Base-by-base conservation (phyloP, 2,797 vertebrate genomes). In the Argentina silus region DNA sequence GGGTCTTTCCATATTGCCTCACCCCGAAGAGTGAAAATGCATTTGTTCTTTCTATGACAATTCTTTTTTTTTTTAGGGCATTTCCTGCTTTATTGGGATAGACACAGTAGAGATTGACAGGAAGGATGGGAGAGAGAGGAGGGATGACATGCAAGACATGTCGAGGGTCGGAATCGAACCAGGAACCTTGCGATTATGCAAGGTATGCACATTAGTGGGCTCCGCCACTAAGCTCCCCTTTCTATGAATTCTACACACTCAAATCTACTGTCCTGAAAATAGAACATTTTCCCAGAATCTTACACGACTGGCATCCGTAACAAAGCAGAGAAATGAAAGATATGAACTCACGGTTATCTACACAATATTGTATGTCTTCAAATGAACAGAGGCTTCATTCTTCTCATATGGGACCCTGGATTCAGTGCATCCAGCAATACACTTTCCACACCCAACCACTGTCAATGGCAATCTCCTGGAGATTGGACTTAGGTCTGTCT, bases 231-330 rank as follows among this genome's bases (percentile, higher is more conserved):
- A n/a, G n/a, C n/a, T n/a, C n/a, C n/a, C n/a, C n/a, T n/a, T n/a
- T n/a, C n/a, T n/a, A n/a, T n/a, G n/a, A n/a, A n/a, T 7, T 21
- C 7, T 19, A 57, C 17, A 8, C n/a, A 56, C 57, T 15, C 15
- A 60, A 48, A 47, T n/a, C 59, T 27, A 47, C 17, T 10, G 27
- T 3, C 53, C 42, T 5, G n/a, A n/a, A 27, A 50, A 14, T 11
- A 72, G 6, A 55, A 64, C 43, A 0, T 45, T 64, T 65, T 66
- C 63, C 45, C 17, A 66, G 45, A 9, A 45, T 66, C 17, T 48
- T 48, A 45, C 44, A 21, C 44, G 7, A 47, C 45, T 21, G 44
- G 43, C 44, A 48, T 65, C 62, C 43, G 62, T 47, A 21, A 65
- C 43, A 44, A 65, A 67, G 12, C 1, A 6, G 12, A 50, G 12